phyloP scores from a whole-genome alignment of 2,888 invertebrate species.

The Trissolcus brochymenae region DNA sequence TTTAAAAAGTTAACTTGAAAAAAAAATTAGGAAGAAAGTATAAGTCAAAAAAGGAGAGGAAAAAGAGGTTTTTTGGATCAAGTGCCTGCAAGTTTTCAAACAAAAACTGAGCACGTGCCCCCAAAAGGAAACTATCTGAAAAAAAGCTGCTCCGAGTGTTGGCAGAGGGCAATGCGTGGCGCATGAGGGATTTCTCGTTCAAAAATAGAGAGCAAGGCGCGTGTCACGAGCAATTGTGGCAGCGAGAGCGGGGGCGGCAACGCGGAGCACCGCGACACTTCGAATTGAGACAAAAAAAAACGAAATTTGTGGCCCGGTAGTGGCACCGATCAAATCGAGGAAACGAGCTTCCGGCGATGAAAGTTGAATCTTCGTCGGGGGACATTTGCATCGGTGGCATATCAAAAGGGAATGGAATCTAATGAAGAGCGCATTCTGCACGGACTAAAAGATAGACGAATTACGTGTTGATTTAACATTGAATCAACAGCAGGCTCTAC shows the following conservation, averaged over 20 bases:
- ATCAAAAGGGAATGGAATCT: conserved; percentile 12
- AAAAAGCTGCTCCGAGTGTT: conserved; percentile 34
- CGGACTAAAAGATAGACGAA: conserved; percentile 1
- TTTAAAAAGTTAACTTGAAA: too few relatives aligned
- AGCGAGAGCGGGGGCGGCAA: conserved; percentile 16
- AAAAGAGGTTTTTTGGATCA: conserved; percentile 4
- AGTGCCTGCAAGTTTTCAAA: conserved; percentile 30
- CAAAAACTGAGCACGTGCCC: conserved; percentile 27
- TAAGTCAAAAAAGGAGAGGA: neutral
- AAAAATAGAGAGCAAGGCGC: conserved; percentile 48
- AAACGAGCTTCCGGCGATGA: conserved; percentile 50
- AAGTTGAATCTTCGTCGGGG: conserved; percentile 5
- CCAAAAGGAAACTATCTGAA: conserved; percentile 48
- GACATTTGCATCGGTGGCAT: conserved; percentile 15
- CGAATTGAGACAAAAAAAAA: conserved; percentile 17
- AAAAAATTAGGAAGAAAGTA: conserved; percentile 5
- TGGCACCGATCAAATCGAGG: conserved; percentile 26
- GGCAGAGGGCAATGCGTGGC: conserved; percentile 30
- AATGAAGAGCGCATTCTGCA: conserved; percentile 5
- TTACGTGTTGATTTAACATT: conserved; percentile 1
- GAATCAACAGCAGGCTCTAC: neutral
- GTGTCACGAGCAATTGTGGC: conserved; percentile 42
- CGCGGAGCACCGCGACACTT: conserved; percentile 21
- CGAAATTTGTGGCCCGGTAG: conserved; percentile 42
- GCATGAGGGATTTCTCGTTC: conserved; percentile 38